Conservation (phyloP, 1,140 invertebrate species). For the Lethocerus indicus region DNA sequence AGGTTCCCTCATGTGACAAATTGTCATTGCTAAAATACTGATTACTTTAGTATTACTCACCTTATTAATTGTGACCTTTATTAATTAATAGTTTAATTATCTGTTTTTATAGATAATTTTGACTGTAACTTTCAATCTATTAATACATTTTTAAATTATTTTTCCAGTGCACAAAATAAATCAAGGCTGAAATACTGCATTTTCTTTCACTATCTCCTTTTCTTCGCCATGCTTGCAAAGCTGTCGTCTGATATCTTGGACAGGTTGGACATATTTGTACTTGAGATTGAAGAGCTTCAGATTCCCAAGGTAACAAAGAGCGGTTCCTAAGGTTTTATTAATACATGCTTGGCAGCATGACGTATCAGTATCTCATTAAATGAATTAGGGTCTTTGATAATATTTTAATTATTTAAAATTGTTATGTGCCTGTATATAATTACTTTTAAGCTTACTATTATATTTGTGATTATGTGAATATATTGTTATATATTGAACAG, state of each 20-base stretch:
- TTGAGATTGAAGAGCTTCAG: conserved; percentile 84
- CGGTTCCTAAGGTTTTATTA: neutral
- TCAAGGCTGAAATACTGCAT: conserved; percentile 81
- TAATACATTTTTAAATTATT: conserved; percentile 22
- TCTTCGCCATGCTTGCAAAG: conserved; percentile 80
- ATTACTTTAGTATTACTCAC: no score
- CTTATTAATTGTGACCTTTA: no score
- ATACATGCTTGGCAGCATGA: neutral
- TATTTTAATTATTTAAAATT: neutral
- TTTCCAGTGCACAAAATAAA: conserved; percentile 79
- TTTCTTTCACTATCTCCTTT: conserved; percentile 80
- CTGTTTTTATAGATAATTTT: no score
- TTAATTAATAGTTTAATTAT: no score
- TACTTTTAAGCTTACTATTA: no score
- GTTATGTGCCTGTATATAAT: neutral
- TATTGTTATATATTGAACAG: no score
- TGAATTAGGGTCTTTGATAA: no score
- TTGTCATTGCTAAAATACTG: no score
- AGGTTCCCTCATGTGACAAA: no score
- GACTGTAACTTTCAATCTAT: no score
- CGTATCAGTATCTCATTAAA: neutral
- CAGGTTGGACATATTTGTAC: conserved; percentile 78
- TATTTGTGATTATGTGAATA: no score
- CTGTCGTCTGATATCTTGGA: conserved; percentile 81
- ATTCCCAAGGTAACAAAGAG: conserved; percentile 61